These are phyloP conservation scores for Lepidurus couesii DNA, from an alignment of 1,140 invertebrate genomes.

Conservation along the genomic window DNA sequence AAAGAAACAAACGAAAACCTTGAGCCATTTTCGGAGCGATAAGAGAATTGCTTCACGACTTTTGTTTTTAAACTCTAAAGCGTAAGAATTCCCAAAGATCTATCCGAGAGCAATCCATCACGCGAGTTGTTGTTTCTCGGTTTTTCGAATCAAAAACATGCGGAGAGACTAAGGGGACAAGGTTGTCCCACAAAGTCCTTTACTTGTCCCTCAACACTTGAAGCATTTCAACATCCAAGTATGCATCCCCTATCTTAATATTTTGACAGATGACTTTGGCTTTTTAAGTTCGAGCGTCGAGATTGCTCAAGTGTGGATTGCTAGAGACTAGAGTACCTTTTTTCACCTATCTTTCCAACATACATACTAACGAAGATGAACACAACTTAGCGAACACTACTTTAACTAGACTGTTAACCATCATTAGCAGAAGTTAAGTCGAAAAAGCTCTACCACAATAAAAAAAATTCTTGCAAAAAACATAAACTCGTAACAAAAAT, in stretches of 20 bases:
- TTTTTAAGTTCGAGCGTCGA: neutral
- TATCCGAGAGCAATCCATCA: neutral
- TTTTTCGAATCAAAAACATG: neutral
- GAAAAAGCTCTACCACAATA: no score
- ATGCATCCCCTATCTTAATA: neutral
- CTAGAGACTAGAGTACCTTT: neutral
- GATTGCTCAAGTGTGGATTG: neutral
- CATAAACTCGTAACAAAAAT: no score
- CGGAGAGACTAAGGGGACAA: neutral
- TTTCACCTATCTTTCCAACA: neutral
- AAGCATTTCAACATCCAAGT: constrained; percentile 2
- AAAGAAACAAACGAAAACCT: neutral
- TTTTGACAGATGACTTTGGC: neutral
- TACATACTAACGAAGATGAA: no score
- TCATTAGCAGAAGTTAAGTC: no score
- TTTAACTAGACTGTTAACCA: no score
- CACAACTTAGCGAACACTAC: no score
- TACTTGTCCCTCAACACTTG: constrained; percentile 2
- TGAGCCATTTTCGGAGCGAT: neutral
- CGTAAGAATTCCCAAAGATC: neutral
- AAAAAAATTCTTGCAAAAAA: no score
- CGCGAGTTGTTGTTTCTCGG: neutral
- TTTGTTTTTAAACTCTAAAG: neutral
- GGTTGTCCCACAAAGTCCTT: constrained; percentile 4
- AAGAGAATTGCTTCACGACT: neutral